Evolutionary conservation across 92 coral and sea anemone species (phyloP).

Genomic region (Epizoanthus ramosus): DNA sequence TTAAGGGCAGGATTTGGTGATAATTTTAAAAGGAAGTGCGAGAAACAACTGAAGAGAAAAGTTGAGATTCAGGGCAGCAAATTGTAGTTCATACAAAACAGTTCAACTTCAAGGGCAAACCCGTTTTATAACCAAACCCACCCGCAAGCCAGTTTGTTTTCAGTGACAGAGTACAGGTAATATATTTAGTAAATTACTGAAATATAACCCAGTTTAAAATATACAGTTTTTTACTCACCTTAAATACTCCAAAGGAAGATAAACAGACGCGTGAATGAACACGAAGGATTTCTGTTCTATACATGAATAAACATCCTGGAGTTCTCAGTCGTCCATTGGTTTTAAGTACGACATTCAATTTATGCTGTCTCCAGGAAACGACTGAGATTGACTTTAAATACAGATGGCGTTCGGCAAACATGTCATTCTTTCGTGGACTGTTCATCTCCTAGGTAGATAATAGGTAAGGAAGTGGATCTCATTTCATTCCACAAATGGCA

Average conservation of each 20-base stretch:
- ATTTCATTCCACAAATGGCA: too few species aligned
- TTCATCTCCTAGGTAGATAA: constrained; percentile 27
- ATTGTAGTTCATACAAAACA: neutral
- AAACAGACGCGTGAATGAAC: neutral
- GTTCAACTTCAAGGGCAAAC: neutral
- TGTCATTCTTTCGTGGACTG: constrained; percentile 14
- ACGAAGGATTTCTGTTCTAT: neutral
- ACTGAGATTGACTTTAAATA: neutral
- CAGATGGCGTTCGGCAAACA: constrained; percentile 24
- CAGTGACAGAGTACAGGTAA: too few species aligned
- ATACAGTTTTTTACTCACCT: neutral
- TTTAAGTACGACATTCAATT: neutral
- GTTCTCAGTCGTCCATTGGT: neutral
- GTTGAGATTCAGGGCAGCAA: neutral
- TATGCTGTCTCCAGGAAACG: constrained; percentile 19
- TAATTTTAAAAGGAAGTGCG: too few species aligned
- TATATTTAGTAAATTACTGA: neutral
- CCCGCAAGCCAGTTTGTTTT: too few species aligned
- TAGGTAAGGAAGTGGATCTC: neutral
- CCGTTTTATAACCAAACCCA: neutral
- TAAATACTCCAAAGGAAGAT: neutral
- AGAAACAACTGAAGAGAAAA: neutral
- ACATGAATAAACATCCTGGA: neutral
- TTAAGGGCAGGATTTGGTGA: too few species aligned
- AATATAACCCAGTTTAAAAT: neutral